These are phyloP conservation scores for Larimichthys crocea DNA, from an alignment of 2,113 vertebrate genomes.

Conservation along the genomic window DNA sequence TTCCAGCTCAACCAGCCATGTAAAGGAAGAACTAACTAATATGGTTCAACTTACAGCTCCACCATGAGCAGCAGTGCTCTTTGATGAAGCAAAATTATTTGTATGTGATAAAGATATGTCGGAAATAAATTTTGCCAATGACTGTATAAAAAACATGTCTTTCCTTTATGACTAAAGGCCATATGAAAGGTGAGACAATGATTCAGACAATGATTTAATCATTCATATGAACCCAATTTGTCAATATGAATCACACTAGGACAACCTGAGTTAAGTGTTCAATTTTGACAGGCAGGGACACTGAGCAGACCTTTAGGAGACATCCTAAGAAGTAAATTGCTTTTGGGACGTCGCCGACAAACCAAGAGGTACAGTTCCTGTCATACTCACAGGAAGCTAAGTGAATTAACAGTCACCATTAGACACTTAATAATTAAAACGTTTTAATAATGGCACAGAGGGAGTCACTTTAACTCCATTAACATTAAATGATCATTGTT, in stretches of 20 bases:
- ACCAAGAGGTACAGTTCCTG: conserved; percentile 49
- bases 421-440: conserved; percentile 80
- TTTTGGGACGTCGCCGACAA: conserved; percentile 64
- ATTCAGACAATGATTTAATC: conserved; percentile 19
- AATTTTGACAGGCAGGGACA: conserved; percentile 55
- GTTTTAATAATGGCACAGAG: conserved; percentile 75
- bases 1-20: conserved; percentile 37
- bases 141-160: not conserved
- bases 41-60: conserved; percentile 10
- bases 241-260: conserved; percentile 49
- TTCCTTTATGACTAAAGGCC: not conserved
- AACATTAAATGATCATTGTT: conserved; percentile 79
- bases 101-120: not conserved
- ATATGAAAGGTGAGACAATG: not conserved
- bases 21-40: conserved; percentile 27
- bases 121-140: not conserved
- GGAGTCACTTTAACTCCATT: conserved; percentile 75
- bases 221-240: conserved; percentile 55
- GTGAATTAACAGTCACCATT: conserved; percentile 78
- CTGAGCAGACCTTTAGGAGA: conserved; percentile 49
- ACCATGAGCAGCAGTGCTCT: not conserved
- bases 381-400: conserved; percentile 60
- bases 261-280: conserved; percentile 24
- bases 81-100: not conserved
- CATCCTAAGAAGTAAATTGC: conserved; percentile 63